Percentiles rank a stretch among this genome's conserved stretches.
phyloP scores from a whole-genome alignment of 2,113 vertebrate genomes.

The Pollimyrus isidori region DNA sequence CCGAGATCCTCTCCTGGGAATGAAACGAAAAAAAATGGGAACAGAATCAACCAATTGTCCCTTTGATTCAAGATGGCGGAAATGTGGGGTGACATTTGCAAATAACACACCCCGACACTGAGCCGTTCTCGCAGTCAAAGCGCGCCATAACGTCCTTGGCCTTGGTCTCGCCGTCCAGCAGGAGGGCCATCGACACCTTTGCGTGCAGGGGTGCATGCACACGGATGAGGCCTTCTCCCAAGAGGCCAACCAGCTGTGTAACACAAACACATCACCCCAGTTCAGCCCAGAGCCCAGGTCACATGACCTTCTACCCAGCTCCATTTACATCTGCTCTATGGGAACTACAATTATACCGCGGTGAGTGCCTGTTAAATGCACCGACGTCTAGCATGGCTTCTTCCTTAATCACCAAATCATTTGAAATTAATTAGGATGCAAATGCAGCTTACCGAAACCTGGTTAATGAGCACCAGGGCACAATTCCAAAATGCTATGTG shows the following conservation, averaged over 20 bases:
- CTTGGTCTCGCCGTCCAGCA: conserved; percentile 75
- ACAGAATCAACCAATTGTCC: background rate
- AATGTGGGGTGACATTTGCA: background rate
- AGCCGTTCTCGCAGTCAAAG: conserved; percentile 81
- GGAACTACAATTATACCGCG: background rate
- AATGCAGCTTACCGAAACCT: background rate
- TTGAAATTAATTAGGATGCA: background rate
- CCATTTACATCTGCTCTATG: background rate
- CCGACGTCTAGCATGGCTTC: background rate
- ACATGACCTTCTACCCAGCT: background rate
- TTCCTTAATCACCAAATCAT: background rate
- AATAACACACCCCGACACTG: conserved; percentile 25
- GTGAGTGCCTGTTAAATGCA: background rate
- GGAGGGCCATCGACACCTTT: conserved; percentile 94
- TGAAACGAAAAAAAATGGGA: background rate
- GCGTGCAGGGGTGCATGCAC: conserved; percentile 86
- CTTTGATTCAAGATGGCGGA: background rate
- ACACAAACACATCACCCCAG: background rate
- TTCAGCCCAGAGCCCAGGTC: background rate
- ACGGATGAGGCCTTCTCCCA: conserved; percentile 78
- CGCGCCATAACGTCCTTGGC: conserved; percentile 80
- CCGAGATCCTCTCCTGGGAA: conserved; percentile 30
- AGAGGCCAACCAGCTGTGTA: conserved; percentile 69
- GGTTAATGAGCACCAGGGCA: conserved; percentile 1
- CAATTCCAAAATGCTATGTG: background rate